Percentiles rank a stretch among this genome's conserved stretches.
Conservation (phyloP, 1,140 invertebrate species). For the Brachionus angularis region DNA sequence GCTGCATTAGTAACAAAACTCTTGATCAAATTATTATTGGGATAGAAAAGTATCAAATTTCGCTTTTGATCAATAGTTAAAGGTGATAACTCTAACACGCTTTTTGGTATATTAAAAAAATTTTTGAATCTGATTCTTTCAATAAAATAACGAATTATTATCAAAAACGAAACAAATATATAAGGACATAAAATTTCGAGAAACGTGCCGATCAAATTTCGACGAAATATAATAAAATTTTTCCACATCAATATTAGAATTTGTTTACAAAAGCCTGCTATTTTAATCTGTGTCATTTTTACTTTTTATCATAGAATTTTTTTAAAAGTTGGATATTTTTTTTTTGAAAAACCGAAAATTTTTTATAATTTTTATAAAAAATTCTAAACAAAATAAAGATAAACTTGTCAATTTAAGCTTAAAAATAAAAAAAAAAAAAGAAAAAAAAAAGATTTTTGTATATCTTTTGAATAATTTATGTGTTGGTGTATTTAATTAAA, state of each 20-base stretch:
- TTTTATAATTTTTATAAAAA: too few relatives aligned
- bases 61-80: neutral
- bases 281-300: constrained; percentile 5
- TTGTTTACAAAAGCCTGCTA: constrained; percentile 23
- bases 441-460: too few relatives aligned
- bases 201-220: neutral
- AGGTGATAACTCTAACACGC: neutral
- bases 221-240: constrained; percentile 16
- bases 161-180: constrained; percentile 28
- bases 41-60: constrained; percentile 41
- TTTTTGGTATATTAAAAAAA: neutral
- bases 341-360: too few relatives aligned
- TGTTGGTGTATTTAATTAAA: too few relatives aligned
- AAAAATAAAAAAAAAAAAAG: too few relatives aligned
- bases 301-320: too few relatives aligned
- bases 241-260: constrained; percentile 34
- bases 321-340: too few relatives aligned
- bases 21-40: neutral
- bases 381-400: too few relatives aligned
- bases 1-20: constrained; percentile 24
- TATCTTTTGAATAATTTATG: too few relatives aligned
- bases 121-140: constrained; percentile 28
- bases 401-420: too few relatives aligned
- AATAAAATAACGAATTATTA: constrained; percentile 28
- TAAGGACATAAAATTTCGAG: constrained; percentile 29